Conservation (phyloP, 2,113 vertebrate genomes). For the Notarius lentiginosus region DNA sequence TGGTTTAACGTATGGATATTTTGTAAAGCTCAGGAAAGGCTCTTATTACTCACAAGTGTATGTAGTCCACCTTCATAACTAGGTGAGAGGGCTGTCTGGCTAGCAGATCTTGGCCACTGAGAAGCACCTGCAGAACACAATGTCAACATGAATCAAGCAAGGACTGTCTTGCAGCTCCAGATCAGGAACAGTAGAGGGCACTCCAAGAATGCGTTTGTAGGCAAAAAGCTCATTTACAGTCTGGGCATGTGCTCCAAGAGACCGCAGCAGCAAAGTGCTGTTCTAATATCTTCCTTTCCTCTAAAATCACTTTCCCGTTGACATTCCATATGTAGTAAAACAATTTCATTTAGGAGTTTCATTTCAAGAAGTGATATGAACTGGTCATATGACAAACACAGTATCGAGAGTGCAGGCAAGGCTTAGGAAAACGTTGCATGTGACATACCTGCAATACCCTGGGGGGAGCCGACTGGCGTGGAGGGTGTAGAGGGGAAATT, state of each 20-base stretch:
- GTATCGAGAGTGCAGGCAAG: neutral
- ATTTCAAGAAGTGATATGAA: neutral
- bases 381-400: neutral
- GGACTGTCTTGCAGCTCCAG: constrained; percentile 3
- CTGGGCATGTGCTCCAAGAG: neutral
- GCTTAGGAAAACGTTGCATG: neutral
- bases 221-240: neutral
- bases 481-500: constrained; percentile 95
- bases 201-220: constrained; percentile 47
- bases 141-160: neutral
- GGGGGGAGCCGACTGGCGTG: constrained; percentile 92
- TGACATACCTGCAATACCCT: constrained; percentile 87
- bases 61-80: constrained; percentile 91
- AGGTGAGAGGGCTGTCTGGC: constrained; percentile 83
- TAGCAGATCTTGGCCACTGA: constrained; percentile 89
- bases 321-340: neutral
- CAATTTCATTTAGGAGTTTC: neutral
- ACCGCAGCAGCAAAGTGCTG: neutral
- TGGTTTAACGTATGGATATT: neutral
- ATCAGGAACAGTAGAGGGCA: constrained; percentile 66
- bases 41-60: constrained; percentile 78
- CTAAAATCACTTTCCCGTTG: neutral
- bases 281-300: constrained; percentile 3
- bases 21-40: neutral
- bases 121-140: constrained; percentile 77